Base-by-base conservation (phyloP, 2,888 invertebrate species). In the Tuberolachnus salignus region DNA sequence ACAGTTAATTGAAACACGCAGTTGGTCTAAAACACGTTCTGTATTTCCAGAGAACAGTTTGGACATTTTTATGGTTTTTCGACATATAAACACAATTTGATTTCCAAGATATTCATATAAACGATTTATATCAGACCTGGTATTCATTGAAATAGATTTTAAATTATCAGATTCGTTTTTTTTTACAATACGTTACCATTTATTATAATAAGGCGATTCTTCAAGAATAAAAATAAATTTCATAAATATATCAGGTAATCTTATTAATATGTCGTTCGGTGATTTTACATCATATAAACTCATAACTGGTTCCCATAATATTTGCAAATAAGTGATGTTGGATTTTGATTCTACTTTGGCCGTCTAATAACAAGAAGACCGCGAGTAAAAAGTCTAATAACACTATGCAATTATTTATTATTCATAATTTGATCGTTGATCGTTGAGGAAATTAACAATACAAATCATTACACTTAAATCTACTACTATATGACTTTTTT, bases 191-290 rank as follows among this genome's bases (percentile, higher is more conserved):
- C 9, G 14, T 44, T 75, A 67, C 75, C 75, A 59, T 67, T 78
- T 78, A n/a, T 78, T 78, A 4, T 78, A 78, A 13, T 19, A 59
- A 1, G 59, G 67, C 16, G 75, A 78, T 59, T 78, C 75, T 34
- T 78, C 75, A 26, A 67, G 49, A 49, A 78, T 69, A 34, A 59
- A 78, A n/a, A 78, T 46, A 51, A 78, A 78, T 16, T 49, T 67
- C 34, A 78, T 10, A 26, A 67, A 78, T 21, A 78, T 78, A 6
- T 78, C 67, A 11, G 75, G 75, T 13, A 78, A 59, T 34, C 19
- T 26, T 16, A 3, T 16, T 49, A 67, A 26, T 46, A 78, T n/a
- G 13, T 67, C 57, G 8, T 59, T 21, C 0, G 67, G 75, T 49
- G 75, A 67, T 9, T n/a, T 34, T 16, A 67, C 49, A 10, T 67